Conservation (phyloP, 2,113 vertebrate genomes). For the Ailurus styani region DNA sequence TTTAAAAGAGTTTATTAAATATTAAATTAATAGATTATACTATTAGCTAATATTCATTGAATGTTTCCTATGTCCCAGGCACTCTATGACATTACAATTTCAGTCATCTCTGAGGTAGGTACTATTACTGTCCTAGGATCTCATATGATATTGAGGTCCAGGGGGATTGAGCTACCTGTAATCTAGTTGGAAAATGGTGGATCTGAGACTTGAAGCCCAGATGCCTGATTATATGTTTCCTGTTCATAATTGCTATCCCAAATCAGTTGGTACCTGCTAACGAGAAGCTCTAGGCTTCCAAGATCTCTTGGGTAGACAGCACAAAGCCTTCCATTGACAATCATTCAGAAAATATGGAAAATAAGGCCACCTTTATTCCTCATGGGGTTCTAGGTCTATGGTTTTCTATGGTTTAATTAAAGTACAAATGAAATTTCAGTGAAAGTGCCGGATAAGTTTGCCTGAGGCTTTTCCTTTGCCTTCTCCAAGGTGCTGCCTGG, state of each 20-base stretch:
- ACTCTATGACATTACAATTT: not conserved
- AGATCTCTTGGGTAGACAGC: not conserved
- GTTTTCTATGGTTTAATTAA: slow-evolving; percentile 50
- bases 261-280: not conserved
- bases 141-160: not conserved
- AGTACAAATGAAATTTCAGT: slow-evolving; percentile 49
- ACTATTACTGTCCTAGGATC: not conserved
- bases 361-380: slow-evolving; percentile 39
- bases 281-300: not conserved
- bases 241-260: not conserved
- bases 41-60: not conserved
- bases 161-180: not conserved
- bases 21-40: not conserved
- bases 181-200: not conserved
- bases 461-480: slow-evolving; percentile 38
- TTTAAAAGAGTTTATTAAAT: not conserved
- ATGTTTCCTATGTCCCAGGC: not conserved
- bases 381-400: slow-evolving; percentile 38
- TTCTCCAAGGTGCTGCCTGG: slow-evolving; percentile 46
- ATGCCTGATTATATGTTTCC: not conserved
- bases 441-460: not conserved
- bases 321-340: slow-evolving; percentile 32
- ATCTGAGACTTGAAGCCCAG: not conserved
- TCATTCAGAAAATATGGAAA: slow-evolving; percentile 1
- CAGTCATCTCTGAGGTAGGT: not conserved